Percentiles rank a stretch among this genome's conserved stretches.
phyloP scores from a whole-genome alignment of 2,888 invertebrate genomes.

The Graphium colonna region DNA sequence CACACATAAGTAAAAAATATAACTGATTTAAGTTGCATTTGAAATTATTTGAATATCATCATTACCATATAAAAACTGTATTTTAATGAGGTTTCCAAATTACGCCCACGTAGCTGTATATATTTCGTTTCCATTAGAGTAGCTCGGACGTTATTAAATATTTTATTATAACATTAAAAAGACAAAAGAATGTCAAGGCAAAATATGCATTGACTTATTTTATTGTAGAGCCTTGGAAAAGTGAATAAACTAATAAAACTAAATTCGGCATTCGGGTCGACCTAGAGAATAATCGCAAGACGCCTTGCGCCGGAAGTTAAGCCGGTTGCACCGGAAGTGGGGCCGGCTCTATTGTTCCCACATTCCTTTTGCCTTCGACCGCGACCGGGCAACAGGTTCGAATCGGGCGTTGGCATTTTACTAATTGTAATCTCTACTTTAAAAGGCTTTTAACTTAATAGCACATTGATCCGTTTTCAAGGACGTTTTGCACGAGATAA shows the following conservation, averaged over 20 bases:
- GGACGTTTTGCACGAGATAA: neutral
- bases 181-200: no score
- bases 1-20: no score
- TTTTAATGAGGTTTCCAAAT: no score
- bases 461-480: neutral
- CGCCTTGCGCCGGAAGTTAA: conserved; percentile 40
- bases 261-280: conserved; percentile 1
- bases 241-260: conserved; percentile 4
- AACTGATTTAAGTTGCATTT: no score
- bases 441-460: neutral
- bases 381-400: conserved; percentile 13
- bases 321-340: conserved; percentile 46
- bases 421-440: neutral
- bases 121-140: no score
- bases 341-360: conserved; percentile 33
- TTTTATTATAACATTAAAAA: no score
- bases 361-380: conserved; percentile 10
- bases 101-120: no score
- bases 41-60: no score
- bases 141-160: no score
- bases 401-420: conserved; percentile 1
- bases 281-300: conserved; percentile 26
- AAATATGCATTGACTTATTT: neutral
- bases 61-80: no score
- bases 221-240: neutral